Evolutionary conservation across 64 coral and sea anemone genomes (phyloP), one percentile per base, ranked within the genome.

Genomic region (Catalaphyllia jardinei): DNA sequence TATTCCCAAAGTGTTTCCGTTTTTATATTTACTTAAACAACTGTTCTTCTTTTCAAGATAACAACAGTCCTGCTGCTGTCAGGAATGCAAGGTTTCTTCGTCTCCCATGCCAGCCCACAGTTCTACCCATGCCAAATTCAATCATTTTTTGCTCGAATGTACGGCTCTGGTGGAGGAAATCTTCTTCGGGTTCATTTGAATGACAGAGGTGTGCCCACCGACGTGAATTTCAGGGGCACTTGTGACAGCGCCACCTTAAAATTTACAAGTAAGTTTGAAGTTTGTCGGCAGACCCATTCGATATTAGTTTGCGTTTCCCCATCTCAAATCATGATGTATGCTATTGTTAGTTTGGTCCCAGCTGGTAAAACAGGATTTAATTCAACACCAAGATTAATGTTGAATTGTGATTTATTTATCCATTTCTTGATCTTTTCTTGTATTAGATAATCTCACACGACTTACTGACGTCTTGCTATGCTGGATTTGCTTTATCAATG

Each of bases 121-220:
- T 22, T 59, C 20, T 79, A 22, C 20, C 49, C 76, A 22, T 55
- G 76, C 31, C 76, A 79, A 46, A 79, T 55, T 13, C 51, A 79
- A 54, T 79, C 51, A 2, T 52, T 79, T 57, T 79, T 54, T 46
- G 49, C 76, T 29, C 76, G 24, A 22, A 39, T 28, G 14, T 14
- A 55, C 27, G 76, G 76, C 38, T 79, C 76, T 29, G 51, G 49
- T 28, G 49, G 20, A 79, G 76, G 76, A 20, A 79, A 55, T 13
- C 49, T 55, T 15, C 76, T 79, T 55, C 76, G 49, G 24, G 76
- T 55, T 24, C 49, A 79, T 79, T 54, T 55, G 76, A 57, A 79
- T 79, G 4, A 27, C 46, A 29, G 38, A 11, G 49, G 49, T 29
- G 10, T 54, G 5, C 76, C 76, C 0, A 12, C 2, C 13, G 27